phyloP scores from a whole-genome alignment of 2,888 invertebrate genomes.

The Poecilobothrus nobilitatus region DNA sequence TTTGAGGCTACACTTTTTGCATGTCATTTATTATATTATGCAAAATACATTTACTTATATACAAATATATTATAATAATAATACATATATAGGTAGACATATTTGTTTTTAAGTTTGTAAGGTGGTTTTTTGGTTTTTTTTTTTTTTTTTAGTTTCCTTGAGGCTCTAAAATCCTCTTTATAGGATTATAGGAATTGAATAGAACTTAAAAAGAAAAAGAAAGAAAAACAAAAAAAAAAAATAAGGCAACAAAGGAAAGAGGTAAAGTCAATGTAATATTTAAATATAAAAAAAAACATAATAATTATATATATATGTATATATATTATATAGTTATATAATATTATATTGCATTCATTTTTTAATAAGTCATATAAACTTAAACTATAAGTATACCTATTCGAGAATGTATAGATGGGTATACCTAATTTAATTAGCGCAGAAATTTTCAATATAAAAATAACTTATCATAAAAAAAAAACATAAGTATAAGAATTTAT shows the following conservation, averaged over 20 bases:
- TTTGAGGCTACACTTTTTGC: background rate
- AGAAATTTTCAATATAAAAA: background rate
- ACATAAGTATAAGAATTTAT: too few species aligned
- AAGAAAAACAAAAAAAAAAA: background rate
- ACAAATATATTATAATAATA: too few species aligned
- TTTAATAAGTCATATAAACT: too few species aligned
- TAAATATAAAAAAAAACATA: background rate
- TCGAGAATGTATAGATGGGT: too few species aligned
- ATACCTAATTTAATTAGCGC: background rate
- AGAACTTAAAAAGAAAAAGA: background rate
- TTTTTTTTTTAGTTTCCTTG: constrained; percentile 2
- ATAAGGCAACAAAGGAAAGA: background rate
- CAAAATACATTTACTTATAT: too few species aligned
- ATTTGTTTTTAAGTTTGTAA: too few species aligned
- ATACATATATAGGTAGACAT: too few species aligned
- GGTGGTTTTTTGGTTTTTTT: background rate
- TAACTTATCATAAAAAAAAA: too few species aligned
- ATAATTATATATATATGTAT: too few species aligned
- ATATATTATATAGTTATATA: too few species aligned
- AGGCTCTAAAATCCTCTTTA: constrained; percentile 9
- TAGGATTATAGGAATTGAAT: constrained; percentile 9
- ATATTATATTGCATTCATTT: too few species aligned
- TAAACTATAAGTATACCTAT: too few species aligned
- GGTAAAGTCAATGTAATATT: background rate
- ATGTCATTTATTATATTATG: background rate